Percentiles rank a stretch among this genome's conserved stretches.
phyloP scores from a whole-genome alignment of 2,888 invertebrate genomes.

The Macaria liturata region DNA sequence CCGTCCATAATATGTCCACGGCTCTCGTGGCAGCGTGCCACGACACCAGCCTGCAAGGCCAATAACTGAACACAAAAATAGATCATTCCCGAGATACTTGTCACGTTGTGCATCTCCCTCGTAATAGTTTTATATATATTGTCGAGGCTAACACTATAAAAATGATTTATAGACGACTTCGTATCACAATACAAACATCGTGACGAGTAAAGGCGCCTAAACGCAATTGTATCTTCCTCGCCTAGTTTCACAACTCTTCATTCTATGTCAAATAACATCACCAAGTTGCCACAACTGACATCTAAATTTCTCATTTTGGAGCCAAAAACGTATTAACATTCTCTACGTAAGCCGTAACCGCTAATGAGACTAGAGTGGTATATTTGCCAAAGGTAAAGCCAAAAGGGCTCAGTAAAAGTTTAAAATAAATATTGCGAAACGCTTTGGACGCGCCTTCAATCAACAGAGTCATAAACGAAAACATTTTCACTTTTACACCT shows the following conservation, averaged over 20 bases:
- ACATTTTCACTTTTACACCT: constrained; percentile 67
- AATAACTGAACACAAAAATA: constrained; percentile 70
- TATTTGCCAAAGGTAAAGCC: constrained; percentile 38
- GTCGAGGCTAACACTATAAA: too few relatives aligned
- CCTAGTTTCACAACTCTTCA: constrained; percentile 17
- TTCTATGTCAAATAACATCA: constrained; percentile 12
- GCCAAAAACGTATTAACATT: constrained; percentile 28
- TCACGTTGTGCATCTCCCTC: constrained; percentile 9
- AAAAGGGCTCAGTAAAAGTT: constrained; percentile 28
- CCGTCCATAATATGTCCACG: constrained; percentile 59
- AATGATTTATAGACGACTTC: too few relatives aligned
- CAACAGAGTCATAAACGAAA: constrained; percentile 51
- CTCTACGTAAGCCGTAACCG: constrained; percentile 40
- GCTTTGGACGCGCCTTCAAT: constrained; percentile 24
- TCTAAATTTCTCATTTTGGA: constrained; percentile 20
- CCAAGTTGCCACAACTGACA: constrained; percentile 9
- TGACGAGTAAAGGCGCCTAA: too few relatives aligned
- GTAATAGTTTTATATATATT: not conserved
- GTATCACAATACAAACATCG: too few relatives aligned
- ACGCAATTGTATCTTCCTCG: not conserved
- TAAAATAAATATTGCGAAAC: constrained; percentile 19
- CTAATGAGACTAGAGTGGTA: constrained; percentile 40
- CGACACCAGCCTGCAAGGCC: constrained; percentile 73
- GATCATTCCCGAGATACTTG: constrained; percentile 36
- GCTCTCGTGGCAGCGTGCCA: constrained; percentile 76